These are phyloP conservation scores for Myripristis jacobus DNA, from an alignment of 2,797 vertebrate genomes.

Conservation along the genomic window DNA sequence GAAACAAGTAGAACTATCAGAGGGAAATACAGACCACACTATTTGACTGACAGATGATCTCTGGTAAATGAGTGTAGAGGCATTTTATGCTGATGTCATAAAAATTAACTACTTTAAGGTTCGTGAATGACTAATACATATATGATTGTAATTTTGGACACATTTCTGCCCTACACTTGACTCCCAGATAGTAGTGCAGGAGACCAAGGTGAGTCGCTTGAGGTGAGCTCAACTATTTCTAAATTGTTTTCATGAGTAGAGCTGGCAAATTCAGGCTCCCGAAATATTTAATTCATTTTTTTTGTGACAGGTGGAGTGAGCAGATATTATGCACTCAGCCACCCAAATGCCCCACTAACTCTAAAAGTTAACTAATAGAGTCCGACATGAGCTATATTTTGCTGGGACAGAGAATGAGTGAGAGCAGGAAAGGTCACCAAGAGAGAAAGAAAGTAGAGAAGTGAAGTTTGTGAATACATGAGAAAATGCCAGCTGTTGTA, in stretches of 20 bases:
- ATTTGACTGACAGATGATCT: too few relatives aligned
- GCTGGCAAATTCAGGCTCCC: slow-evolving; percentile 27
- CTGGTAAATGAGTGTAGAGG: too few relatives aligned
- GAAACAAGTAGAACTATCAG: too few relatives aligned
- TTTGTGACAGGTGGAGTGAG: slow-evolving; percentile 47
- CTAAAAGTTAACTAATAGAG: slow-evolving; percentile 48
- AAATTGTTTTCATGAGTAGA: slow-evolving; percentile 42
- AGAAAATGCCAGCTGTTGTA: not conserved
- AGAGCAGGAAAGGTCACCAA: not conserved
- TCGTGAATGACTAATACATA: too few relatives aligned
- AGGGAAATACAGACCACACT: too few relatives aligned
- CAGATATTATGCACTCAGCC: slow-evolving; percentile 40
- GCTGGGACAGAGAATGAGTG: slow-evolving; percentile 4
- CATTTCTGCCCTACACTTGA: too few relatives aligned
- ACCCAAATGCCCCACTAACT: slow-evolving; percentile 56
- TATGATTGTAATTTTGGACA: too few relatives aligned
- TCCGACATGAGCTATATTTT: slow-evolving; percentile 42
- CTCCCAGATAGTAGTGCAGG: not conserved
- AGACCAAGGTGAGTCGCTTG: not conserved
- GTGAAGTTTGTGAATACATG: not conserved
- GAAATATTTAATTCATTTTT: slow-evolving; percentile 63
- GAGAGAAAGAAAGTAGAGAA: not conserved
- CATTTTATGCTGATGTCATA: too few relatives aligned
- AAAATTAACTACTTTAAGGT: too few relatives aligned
- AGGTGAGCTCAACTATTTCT: slow-evolving; percentile 29